These are phyloP conservation scores for Drosophila ohnishii DNA, from an alignment of 1,140 invertebrate genomes.

Conservation along the genomic window DNA sequence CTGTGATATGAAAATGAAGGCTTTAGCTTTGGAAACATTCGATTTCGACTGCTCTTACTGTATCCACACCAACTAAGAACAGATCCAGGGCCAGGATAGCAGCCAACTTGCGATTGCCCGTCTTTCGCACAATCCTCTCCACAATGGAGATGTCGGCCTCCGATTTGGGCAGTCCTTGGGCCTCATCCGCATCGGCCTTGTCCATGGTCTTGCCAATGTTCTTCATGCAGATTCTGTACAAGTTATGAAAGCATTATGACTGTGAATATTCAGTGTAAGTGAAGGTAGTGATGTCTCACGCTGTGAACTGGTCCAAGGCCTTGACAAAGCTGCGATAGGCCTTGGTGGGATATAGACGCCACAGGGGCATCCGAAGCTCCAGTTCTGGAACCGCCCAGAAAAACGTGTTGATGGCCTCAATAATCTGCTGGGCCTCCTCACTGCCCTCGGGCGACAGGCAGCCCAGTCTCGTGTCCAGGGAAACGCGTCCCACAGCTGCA, in stretches of 20 bases:
- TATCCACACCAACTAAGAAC: slow-evolving; percentile 94
- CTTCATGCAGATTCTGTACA: slow-evolving; percentile 85
- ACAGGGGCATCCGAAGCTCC: slow-evolving; percentile 91
- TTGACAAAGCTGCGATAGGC: slow-evolving; percentile 89
- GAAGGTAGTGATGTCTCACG: slow-evolving; percentile 84
- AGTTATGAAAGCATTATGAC: not conserved
- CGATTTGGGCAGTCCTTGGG: slow-evolving; percentile 67
- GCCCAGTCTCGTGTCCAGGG: slow-evolving; percentile 90
- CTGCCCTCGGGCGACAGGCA: slow-evolving; percentile 87
- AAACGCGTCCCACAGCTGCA: slow-evolving; percentile 90
- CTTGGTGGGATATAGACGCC: slow-evolving; percentile 90
- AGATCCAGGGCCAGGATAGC: slow-evolving; percentile 91
- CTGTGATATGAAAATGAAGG: slow-evolving; percentile 80
- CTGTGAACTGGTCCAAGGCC: slow-evolving; percentile 88
- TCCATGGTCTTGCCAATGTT: slow-evolving; percentile 85
- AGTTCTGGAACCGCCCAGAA: slow-evolving; percentile 91
- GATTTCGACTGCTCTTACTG: slow-evolving; percentile 84
- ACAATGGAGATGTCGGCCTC: slow-evolving; percentile 86
- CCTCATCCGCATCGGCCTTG: slow-evolving; percentile 80
- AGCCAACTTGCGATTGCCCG: slow-evolving; percentile 88
- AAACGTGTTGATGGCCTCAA: slow-evolving; percentile 90
- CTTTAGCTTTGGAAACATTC: not conserved
- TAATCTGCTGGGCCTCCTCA: slow-evolving; percentile 89
- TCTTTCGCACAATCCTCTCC: slow-evolving; percentile 86
- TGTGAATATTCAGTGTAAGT: not conserved